Percentiles rank a stretch among this genome's conserved stretches.
Conservation (phyloP, 2,797 vertebrate genomes). For the Lacerta bilineata region DNA sequence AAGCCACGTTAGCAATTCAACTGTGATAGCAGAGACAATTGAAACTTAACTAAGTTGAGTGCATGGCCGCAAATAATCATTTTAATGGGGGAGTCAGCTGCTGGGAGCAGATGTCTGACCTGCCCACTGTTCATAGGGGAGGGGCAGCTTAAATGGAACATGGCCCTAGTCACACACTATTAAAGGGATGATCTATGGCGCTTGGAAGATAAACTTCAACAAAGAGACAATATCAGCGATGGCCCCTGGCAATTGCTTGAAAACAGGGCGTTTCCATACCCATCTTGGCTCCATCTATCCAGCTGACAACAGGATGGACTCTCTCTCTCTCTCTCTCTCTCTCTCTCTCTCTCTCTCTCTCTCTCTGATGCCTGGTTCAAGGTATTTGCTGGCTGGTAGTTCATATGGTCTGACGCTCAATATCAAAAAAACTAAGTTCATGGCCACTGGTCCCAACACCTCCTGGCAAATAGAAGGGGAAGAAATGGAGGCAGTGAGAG, state of each 20-base stretch:
- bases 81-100: constrained; percentile 49
- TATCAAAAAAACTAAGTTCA: too few relatives aligned
- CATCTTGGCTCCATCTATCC: neutral
- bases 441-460: too few relatives aligned
- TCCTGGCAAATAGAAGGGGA: too few relatives aligned
- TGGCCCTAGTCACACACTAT: neutral
- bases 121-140: constrained; percentile 28
- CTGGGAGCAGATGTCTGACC: constrained; percentile 66
- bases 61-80: constrained; percentile 12
- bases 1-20: constrained; percentile 35
- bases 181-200: constrained; percentile 18
- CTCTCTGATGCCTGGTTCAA: neutral
- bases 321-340: too few relatives aligned
- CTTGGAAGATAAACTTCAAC: constrained; percentile 6
- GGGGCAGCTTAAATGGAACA: constrained; percentile 21
- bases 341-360: too few relatives aligned
- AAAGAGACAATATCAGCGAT: neutral
- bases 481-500: too few relatives aligned
- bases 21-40: constrained; percentile 23
- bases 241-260: neutral
- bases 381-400: neutral
- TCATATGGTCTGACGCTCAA: too few relatives aligned
- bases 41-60: constrained; percentile 49
- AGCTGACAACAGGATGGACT: neutral
- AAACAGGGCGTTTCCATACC: constrained; percentile 23